A percentile compares a stretch with the other conserved stretches of the same genome.
Evolutionary conservation across 2,888 invertebrate species (phyloP).

Genomic region (Mythimna pallens): DNA sequence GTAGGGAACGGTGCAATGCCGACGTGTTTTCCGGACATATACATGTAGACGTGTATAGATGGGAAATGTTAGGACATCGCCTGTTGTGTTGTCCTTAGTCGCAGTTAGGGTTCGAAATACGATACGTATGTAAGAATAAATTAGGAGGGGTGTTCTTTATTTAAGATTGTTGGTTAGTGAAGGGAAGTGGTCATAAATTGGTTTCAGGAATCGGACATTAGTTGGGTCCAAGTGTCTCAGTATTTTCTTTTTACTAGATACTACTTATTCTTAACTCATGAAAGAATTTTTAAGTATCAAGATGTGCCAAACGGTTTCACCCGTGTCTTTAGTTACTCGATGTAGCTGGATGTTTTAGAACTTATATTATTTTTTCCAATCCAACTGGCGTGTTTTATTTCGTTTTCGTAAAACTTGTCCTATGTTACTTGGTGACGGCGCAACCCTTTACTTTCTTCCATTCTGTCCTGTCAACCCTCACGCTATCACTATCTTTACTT

Average conservation of each 20-base stretch:
- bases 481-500: too few relatives aligned
- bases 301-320: too few relatives aligned
- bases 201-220: not conserved
- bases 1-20: constrained; percentile 4
- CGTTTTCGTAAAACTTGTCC: too few relatives aligned
- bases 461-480: too few relatives aligned
- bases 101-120: constrained; percentile 30
- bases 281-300: not conserved
- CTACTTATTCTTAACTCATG: not conserved
- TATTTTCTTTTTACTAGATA: not conserved
- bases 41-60: not conserved
- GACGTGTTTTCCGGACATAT: constrained; percentile 13
- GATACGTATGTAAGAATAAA: constrained; percentile 21
- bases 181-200: constrained; percentile 12
- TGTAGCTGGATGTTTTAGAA: too few relatives aligned
- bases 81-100: constrained; percentile 22
- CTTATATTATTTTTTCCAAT: too few relatives aligned
- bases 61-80: constrained; percentile 33
- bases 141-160: constrained; percentile 18
- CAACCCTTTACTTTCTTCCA: too few relatives aligned
- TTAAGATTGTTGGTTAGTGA: constrained; percentile 20
- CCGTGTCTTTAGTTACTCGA: too few relatives aligned
- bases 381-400: too few relatives aligned
- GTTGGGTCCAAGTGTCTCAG: not conserved
- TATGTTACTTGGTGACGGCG: too few relatives aligned